Conservation (phyloP, 2,797 vertebrate genomes). For the Acestrorhynchus altus region DNA sequence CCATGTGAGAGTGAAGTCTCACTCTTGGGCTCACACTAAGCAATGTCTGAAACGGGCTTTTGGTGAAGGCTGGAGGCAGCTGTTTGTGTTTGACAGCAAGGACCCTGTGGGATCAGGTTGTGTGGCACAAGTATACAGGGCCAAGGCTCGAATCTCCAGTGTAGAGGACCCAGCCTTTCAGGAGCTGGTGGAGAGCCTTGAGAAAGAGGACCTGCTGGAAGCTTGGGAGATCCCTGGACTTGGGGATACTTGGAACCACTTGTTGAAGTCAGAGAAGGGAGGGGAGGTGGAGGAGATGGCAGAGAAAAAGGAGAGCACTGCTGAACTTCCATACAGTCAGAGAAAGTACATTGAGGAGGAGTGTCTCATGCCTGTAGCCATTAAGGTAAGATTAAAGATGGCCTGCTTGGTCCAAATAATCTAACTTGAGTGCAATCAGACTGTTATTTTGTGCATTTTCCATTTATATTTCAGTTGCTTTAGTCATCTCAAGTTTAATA, state of each 20-base stretch:
- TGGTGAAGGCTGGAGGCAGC: constrained; percentile 82
- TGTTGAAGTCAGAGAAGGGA: constrained; percentile 63
- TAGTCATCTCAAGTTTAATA: background rate
- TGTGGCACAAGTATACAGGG: constrained; percentile 93
- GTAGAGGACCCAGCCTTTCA: constrained; percentile 72
- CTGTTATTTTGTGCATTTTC: background rate
- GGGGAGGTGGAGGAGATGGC: constrained; percentile 50
- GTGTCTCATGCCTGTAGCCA: constrained; percentile 84
- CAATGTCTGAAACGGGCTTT: constrained; percentile 83
- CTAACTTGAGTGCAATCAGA: too few species aligned
- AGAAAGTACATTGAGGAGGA: constrained; percentile 54
- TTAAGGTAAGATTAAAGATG: constrained; percentile 81
- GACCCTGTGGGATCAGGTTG: constrained; percentile 93
- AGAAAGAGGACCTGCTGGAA: constrained; percentile 74
- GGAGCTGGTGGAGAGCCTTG: constrained; percentile 65
- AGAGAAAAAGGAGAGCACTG: constrained; percentile 20
- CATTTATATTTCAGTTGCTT: background rate
- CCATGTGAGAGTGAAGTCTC: constrained; percentile 85
- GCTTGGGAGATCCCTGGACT: constrained; percentile 82
- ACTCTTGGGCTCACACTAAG: constrained; percentile 89
- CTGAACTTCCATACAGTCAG: constrained; percentile 10
- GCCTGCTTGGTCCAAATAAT: background rate
- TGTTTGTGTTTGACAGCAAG: constrained; percentile 82
- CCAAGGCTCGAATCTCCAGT: constrained; percentile 76
- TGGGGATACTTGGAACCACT: constrained; percentile 63